Percentiles rank a stretch among this genome's conserved stretches.
Conservation (phyloP, 2,888 invertebrate species). For the Luperina testacea region DNA sequence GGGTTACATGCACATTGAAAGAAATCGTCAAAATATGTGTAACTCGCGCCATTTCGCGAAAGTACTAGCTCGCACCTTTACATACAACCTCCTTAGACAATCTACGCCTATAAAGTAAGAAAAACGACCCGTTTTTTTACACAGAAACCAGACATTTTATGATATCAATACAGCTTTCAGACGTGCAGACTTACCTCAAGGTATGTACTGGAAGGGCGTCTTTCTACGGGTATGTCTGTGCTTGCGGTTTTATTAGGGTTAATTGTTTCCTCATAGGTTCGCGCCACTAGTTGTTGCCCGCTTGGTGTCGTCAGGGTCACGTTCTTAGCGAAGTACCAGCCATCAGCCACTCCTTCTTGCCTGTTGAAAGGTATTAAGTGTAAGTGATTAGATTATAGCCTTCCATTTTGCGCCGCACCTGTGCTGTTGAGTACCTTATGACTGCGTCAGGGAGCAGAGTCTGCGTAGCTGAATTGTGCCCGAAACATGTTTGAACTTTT, state of each 20-base stretch:
- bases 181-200: conserved; percentile 46
- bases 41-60: neutral
- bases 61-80: neutral
- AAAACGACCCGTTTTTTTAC: neutral
- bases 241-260: conserved; percentile 83
- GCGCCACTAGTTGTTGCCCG: conserved; percentile 84
- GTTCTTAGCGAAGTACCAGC: conserved; percentile 90
- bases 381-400: too few relatives aligned
- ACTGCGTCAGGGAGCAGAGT: neutral
- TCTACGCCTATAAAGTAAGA: neutral
- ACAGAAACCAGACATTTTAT: neutral
- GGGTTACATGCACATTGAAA: neutral
- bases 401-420: too few relatives aligned
- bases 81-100: neutral
- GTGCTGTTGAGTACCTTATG: neutral
- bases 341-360: conserved; percentile 92
- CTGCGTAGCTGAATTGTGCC: neutral
- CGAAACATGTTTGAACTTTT: neutral
- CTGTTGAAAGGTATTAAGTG: conserved; percentile 69
- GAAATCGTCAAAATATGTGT: neutral
- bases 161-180: neutral
- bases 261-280: conserved; percentile 91
- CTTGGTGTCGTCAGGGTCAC: conserved; percentile 89
- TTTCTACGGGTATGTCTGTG: conserved; percentile 83
- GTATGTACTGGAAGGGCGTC: conserved; percentile 62